Conservation (phyloP, 2,113 vertebrate species). For the Peromyscus leucopus region DNA sequence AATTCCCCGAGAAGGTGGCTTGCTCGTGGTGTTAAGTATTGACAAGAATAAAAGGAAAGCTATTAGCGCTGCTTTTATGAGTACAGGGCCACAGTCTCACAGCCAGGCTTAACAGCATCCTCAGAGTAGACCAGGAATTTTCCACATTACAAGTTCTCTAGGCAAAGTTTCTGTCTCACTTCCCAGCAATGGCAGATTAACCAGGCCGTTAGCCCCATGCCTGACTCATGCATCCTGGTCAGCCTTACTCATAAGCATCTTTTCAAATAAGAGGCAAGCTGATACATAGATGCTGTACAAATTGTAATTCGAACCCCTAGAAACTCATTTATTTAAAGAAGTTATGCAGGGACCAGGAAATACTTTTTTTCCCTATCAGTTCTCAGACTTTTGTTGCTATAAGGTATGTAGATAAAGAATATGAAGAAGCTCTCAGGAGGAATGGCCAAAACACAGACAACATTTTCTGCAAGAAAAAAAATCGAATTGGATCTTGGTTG, state of each 20-base stretch:
- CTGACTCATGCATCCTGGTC: conserved; percentile 6
- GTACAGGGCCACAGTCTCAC: not conserved
- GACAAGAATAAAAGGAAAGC: conserved; percentile 48
- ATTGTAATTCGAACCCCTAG: conserved; percentile 50
- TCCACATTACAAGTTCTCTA: not conserved
- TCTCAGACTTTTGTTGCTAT: conserved; percentile 12
- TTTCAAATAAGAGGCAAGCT: not conserved
- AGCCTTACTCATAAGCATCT: conserved; percentile 1
- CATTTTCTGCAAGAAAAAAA: conserved; percentile 32
- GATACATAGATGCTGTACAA: conserved; percentile 38
- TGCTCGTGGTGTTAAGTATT: conserved; percentile 18
- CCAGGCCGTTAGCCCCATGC: not conserved
- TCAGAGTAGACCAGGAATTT: conserved; percentile 13
- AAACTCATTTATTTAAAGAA: conserved; percentile 57
- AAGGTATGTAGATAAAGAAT: not conserved
- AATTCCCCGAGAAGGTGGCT: conserved; percentile 37
- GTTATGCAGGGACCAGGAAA: conserved; percentile 35
- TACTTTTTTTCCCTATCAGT: conserved; percentile 12
- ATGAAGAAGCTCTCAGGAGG: not conserved
- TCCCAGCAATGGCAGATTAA: not conserved
- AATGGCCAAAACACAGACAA: conserved; percentile 21
- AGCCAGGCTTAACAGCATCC: not conserved
- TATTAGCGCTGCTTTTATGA: not conserved
- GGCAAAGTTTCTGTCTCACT: conserved; percentile 14
- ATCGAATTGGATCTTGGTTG: not conserved